phyloP scores from a whole-genome alignment of 2,113 vertebrate genomes.

The Phasianus colchicus region DNA sequence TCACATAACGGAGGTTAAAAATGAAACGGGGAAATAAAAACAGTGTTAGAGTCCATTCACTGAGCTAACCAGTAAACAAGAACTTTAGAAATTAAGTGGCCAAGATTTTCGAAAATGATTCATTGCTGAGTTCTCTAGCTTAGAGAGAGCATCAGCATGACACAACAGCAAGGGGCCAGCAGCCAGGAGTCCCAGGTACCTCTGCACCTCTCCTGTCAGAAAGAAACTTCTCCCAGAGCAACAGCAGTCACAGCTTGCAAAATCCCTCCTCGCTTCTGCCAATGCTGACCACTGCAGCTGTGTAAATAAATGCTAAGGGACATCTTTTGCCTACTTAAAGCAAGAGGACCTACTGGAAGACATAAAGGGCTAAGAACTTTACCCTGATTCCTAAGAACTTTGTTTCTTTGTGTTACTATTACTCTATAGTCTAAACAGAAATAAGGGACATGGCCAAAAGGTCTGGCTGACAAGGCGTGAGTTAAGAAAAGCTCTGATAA shows the following conservation, averaged over 20 bases:
- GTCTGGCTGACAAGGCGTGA: background rate
- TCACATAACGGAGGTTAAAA: background rate
- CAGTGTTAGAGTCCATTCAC: background rate
- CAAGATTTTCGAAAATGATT: background rate
- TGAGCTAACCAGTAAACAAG: background rate
- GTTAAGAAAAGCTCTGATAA: background rate
- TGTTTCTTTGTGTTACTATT: background rate
- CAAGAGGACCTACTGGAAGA: background rate
- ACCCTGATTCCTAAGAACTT: background rate
- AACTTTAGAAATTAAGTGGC: background rate
- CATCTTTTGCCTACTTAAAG: background rate
- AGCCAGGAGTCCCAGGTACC: background rate
- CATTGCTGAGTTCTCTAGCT: background rate
- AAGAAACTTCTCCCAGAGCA: background rate
- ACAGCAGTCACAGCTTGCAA: background rate
- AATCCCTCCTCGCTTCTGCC: background rate
- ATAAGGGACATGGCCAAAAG: background rate
- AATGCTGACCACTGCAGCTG: background rate
- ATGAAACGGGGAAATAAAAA: background rate
- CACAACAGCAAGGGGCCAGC: background rate
- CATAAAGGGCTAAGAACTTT: background rate
- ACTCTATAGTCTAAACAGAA: background rate
- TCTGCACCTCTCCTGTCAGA: background rate
- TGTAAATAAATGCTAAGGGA: background rate
- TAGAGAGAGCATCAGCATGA: background rate